These are phyloP conservation scores for Cololabis saira DNA, from an alignment of 2,113 vertebrate genomes.

Conservation along the genomic window DNA sequence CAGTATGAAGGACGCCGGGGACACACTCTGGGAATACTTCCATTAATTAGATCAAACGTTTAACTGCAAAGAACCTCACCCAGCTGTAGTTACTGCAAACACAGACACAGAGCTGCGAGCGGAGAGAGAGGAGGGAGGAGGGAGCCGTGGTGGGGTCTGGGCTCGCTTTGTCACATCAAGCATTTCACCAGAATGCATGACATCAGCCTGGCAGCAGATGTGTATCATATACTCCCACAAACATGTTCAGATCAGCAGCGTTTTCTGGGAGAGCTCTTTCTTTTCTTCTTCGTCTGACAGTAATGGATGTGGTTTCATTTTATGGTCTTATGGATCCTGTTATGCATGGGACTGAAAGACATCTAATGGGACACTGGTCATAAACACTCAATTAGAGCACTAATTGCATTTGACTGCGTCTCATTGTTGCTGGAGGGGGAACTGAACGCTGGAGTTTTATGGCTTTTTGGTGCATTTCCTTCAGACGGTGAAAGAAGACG, in stretches of 20 bases:
- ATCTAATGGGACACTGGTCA: constrained; percentile 46
- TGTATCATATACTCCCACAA: background rate
- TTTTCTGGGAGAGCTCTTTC: constrained; percentile 39
- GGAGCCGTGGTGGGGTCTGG: background rate
- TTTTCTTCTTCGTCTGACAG: constrained; percentile 21
- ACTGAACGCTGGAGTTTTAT: background rate
- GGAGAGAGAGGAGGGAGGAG: too few species aligned
- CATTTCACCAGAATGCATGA: background rate
- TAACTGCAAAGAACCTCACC: background rate
- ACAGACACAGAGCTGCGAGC: background rate
- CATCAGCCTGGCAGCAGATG: background rate
- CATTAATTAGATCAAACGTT: constrained; percentile 44
- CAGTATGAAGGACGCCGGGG: constrained; percentile 28
- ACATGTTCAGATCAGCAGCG: background rate
- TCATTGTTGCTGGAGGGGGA: constrained; percentile 29
- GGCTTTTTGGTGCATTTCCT: background rate
- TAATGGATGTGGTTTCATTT: constrained; percentile 53
- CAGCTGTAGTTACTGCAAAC: constrained; percentile 25
- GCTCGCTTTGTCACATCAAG: background rate
- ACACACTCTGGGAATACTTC: constrained; percentile 27
- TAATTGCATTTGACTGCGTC: constrained; percentile 30
- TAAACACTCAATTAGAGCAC: constrained; percentile 54
- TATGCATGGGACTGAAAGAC: constrained; percentile 36
- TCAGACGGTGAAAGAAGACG: too few species aligned
- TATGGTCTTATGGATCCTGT: constrained; percentile 16